Base-by-base conservation (phyloP, 2,113 vertebrate species). In the Sprattus sprattus region DNA sequence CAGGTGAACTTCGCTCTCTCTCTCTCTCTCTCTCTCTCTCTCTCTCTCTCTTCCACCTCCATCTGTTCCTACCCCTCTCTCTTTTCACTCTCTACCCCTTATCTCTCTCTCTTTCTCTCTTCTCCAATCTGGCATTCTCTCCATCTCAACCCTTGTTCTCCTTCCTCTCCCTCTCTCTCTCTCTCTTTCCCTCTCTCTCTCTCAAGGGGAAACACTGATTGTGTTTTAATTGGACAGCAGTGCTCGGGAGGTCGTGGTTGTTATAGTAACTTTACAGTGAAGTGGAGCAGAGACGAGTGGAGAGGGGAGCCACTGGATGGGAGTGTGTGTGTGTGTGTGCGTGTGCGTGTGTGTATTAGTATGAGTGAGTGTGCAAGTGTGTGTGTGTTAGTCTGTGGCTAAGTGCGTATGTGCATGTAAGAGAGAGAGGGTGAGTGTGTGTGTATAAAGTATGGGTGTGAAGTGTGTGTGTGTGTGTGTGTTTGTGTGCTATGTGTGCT, bases 221-320 rank as follows among this genome's bases (percentile, higher is more conserved):
- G 92, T 92, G 91, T 94, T 94, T 92, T 94, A 95, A 95, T 95
- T 95, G 94, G 93, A 91, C 88, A 86, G 86, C 81, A 92, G 91
- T 89, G 92, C 93, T 87, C 86, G 88, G 92, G 92, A 93, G 93
- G 93, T 91, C 83, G 87, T 90, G 92, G 94, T 95, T 95, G 94
- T 94, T 95, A 95, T 95, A 93, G 92, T 92, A 93, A 94, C 94
- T 92, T 92, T 91, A 49, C 47, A 49, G 47, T 49, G 47, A 9
- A 49, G 47, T 49, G 47, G 8, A 49, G 47, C 13, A 11, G 8
- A 49, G 47, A 49, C 9, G 47, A 49, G 47, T 49, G 47, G 47
- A 49, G 47, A 49, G 47, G 47, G 47, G 47, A 9, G 47, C 9
- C 47, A 39, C 39, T 39, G 39, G 39, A 39, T 49, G 47, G 47